Base-by-base conservation (phyloP, 2,888 invertebrate genomes). In the Brachynemurus nebulosus region DNA sequence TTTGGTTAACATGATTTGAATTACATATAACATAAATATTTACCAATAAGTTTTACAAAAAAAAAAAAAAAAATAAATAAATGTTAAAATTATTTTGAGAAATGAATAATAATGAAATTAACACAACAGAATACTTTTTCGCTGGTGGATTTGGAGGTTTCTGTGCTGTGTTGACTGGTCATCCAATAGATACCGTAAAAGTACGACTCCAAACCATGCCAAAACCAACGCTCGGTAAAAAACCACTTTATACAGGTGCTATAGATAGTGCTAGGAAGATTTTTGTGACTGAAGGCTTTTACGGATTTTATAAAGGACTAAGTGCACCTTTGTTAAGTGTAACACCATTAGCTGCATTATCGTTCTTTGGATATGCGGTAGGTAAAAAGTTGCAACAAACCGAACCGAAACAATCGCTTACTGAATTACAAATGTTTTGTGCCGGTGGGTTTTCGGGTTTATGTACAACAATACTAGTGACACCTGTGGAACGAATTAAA, bases 401-500 rank as follows among this genome's bases (percentile, higher is more conserved):
- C 48, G 6, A 57, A 55, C 38, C 53, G 63, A 46, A 68, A 68
- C 3, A 63, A 69, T 52, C 63, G 69, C 50, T 59, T 63, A 42
- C 55, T 72, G 2, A 69, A 52, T 63, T 37, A 8, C 33, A 33
- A 9, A 14, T 33, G 33, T 33, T 33, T 33, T 14, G 16, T 50
- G 70, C 72, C 50, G 73, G 75, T 48, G 66, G 67, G 57, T 50
- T 73, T 40, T 67, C 72, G 39, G 70, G 74, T 45, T 64, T 74
- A 1, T 75, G 76, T 1, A 74, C 76, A 11, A 64, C 63, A 1
- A 68, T 78, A 33, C n/a, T 33, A 33, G 75, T 76, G 71, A 69
- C 72, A 2, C 78, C 78, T 6, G 76, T 75, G n/a, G 78, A 78
- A 58, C 58, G 77, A 52, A 72, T 78, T 47, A 78, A 74, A 38